Base-by-base conservation (phyloP, 2,113 vertebrate species). In the Turdus rufiventris region DNA sequence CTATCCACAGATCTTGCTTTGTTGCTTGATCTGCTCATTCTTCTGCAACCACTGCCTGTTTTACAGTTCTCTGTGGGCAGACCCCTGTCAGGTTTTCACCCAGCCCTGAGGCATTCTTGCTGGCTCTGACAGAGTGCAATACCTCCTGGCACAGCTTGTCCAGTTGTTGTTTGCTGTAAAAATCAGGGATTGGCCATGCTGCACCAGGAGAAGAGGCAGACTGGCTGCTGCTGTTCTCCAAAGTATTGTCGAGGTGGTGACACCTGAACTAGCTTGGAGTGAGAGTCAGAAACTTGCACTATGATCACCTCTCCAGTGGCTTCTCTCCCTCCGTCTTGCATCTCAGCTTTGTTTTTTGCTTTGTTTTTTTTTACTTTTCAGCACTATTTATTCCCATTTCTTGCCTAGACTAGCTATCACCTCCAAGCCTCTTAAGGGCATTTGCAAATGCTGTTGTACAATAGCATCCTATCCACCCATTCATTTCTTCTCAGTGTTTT, bases 71-170 rank as follows among this genome's bases (percentile, higher is more conserved):
- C 14, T 79, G 14, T 38, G 24, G 36, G 16, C 61, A 89, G 33
- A 60, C 6, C 14, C 12, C 1, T 18, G 20, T 38, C 24, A 17
- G 1, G 2, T 72, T 92, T 85, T 50, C 62, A 51, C 16, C 8
- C 42, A 48, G 31, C 25, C 60, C 62, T 76, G 63, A 56, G 31
- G 29, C 6, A 9, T 53, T 79, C 34, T 34, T 40, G 29, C 8
- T 50, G 57, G 19, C 21, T 74, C 57, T 75, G 65, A 6, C 1
- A 3, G 45, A 65, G n/a, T 8, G 8, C 48, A 8, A 10, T 34
- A 14, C 18, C 23, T 75, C 23, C 12, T 0, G 0, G 65, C 33
- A 58, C 33, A 47, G 26, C 24, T 68, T 43, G 60, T 21, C 43
- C 62, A 16, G 8, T 13, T 86, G 48, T 19, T 67, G 5, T 23